Conservation (phyloP, 2,797 vertebrate species). For the Gallinago stenura region DNA sequence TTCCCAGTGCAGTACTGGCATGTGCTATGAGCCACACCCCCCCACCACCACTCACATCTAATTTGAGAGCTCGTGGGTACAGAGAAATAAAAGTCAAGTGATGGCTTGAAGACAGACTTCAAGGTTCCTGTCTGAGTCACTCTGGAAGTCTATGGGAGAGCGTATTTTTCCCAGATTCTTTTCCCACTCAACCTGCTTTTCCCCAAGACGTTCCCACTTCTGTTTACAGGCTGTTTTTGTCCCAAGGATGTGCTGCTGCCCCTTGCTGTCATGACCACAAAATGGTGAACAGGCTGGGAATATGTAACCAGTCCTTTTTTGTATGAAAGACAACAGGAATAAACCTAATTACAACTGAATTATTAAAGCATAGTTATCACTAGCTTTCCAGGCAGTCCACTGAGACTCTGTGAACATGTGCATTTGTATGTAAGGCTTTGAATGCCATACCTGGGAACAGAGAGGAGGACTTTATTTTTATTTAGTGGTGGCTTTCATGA, state of each 20-base stretch:
- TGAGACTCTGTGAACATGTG: neutral
- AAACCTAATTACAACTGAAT: constrained; percentile 20
- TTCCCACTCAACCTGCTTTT: constrained; percentile 51
- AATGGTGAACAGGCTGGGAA: constrained; percentile 21
- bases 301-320: neutral
- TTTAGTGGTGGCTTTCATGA: neutral
- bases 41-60: neutral
- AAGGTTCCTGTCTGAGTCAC: constrained; percentile 29
- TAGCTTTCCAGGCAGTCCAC: neutral
- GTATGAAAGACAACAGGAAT: neutral
- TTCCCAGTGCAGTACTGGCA: neutral
- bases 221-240: neutral
- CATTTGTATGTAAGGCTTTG: neutral
- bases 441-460: neutral
- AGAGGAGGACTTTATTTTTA: constrained; percentile 15
- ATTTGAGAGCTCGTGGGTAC: neutral
- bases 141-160: constrained; percentile 15
- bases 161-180: constrained; percentile 1
- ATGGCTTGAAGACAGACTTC: constrained; percentile 43
- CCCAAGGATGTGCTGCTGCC: neutral
- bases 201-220: neutral
- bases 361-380: constrained; percentile 28
- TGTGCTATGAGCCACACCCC: neutral
- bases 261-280: constrained; percentile 27
- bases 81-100: constrained; percentile 41